A percentile compares a stretch with the other conserved stretches of the same genome.
Evolutionary conservation across 2,797 vertebrate genomes (phyloP).

Genomic region (Echeneis naucrates): DNA sequence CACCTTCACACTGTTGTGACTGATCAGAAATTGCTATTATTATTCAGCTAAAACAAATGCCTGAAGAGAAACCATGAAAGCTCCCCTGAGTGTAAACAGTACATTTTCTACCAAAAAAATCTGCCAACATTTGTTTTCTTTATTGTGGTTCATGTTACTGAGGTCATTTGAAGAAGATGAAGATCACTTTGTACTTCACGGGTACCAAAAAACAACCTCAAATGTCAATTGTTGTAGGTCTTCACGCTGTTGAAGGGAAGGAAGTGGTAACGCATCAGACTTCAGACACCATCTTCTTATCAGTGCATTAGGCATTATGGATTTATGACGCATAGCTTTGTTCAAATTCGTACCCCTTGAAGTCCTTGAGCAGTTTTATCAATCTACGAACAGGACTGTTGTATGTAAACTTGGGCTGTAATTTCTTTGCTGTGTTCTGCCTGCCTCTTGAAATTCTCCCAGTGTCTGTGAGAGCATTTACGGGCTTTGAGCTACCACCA

Average conservation of each 20-base stretch:
- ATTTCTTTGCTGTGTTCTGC: constrained; percentile 3
- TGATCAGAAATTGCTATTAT: constrained; percentile 33
- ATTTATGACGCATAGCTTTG: neutral
- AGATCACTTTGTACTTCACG: constrained; percentile 32
- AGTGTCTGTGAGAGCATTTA: constrained; percentile 42
- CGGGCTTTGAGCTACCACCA: constrained; percentile 15
- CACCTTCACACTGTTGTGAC: constrained; percentile 35
- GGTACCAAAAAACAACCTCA: constrained; percentile 41
- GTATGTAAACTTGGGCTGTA: neutral
- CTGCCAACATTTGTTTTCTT: constrained; percentile 20
- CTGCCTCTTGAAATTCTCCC: constrained; percentile 9
- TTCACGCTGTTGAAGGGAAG: constrained; percentile 22
- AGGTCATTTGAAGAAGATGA: constrained; percentile 43
- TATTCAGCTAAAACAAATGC: constrained; percentile 31
- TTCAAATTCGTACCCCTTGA: constrained; percentile 1
- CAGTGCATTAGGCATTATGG: neutral
- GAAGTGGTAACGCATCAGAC: constrained; percentile 29
- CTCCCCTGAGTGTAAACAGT: constrained; percentile 18
- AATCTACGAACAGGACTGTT: neutral
- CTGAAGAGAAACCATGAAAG: constrained; percentile 22
- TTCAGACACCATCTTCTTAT: neutral
- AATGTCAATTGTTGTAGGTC: constrained; percentile 41
- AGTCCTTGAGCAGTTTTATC: constrained; percentile 5
- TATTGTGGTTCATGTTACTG: constrained; percentile 34
- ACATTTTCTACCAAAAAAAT: constrained; percentile 1